These are phyloP conservation scores for Pangasius krempfi DNA, from an alignment of 2,797 vertebrate species.

Conservation along the genomic window DNA sequence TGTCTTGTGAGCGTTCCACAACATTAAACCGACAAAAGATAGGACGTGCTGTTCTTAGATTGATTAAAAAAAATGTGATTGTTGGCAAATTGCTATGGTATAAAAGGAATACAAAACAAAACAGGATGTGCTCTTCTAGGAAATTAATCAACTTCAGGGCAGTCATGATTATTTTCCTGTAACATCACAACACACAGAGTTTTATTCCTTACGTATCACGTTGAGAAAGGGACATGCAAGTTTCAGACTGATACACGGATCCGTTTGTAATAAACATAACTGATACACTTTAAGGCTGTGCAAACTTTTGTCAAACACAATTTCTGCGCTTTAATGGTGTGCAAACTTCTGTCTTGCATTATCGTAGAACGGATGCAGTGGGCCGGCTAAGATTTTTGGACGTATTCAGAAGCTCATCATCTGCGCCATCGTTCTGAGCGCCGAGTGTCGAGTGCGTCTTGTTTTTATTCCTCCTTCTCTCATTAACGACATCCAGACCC, in stretches of 20 bases:
- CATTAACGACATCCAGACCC: conserved; percentile 35
- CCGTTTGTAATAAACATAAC: too few species aligned
- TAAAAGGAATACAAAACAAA: too few species aligned
- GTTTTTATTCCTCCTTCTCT: conserved; percentile 27
- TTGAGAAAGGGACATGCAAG: too few species aligned
- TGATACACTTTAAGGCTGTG: neutral
- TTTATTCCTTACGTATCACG: neutral
- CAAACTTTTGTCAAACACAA: neutral
- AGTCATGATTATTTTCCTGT: neutral
- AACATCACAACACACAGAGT: neutral
- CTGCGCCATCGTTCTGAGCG: too few species aligned
- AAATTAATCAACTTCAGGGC: neutral
- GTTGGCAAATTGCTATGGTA: neutral
- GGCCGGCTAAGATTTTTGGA: neutral
- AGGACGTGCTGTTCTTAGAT: neutral
- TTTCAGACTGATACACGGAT: too few species aligned
- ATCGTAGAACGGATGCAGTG: neutral
- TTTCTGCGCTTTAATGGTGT: neutral
- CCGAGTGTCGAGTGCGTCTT: neutral
- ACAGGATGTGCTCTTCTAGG: neutral
- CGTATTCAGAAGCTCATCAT: neutral
- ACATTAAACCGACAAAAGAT: neutral
- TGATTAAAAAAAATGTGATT: neutral
- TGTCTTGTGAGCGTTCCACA: neutral
- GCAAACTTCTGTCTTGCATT: neutral